Evolutionary conservation across 64 coral and sea anemone genomes (phyloP), one percentile per base, ranked within the genome.

Genomic region (Stichodactyla mertensii): DNA sequence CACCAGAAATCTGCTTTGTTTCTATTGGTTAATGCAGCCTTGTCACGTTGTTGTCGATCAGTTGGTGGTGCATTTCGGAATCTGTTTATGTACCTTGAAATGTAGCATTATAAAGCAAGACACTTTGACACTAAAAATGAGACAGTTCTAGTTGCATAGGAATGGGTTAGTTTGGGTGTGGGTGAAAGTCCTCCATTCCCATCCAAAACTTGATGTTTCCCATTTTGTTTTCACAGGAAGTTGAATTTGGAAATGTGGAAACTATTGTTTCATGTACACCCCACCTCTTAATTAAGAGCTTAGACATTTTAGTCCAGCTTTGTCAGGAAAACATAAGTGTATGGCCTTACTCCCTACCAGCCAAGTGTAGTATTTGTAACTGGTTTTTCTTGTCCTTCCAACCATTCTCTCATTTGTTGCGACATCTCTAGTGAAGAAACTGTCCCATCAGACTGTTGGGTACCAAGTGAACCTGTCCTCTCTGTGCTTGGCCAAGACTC

Each of bases 401-500:
- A 67, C 31, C 79, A 88, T 60, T 71, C 89, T 89, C 2, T 89
- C 55, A 67, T 19, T 77, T 66, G 91, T 86, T 54, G 24, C 80
- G 12, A 92, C 91, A 84, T 89, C 83, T 96, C 94, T 52, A 91
- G 94, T 3, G 94, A 89, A 53, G 90, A 95, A 6, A 91, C 87
- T 57, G 91, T 61, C 16, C 36, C 53, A 81, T 81, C 78, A 85
- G 55, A 61, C 83, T 28, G 18, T 16, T 26, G 53, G 55, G 83
- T 85, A 15, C 83, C 56, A 45, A 58, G 23, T 64, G 80, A 88
- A 7, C 69, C 16, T 62, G 85, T 86, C 7, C 81, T 52, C 60
- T 93, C 94, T 57, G 94, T 93, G 24, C 94, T 96, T 4, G 91
- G 94, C 94, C 94, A 96, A 27, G 94, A 96, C 82, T 96, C 94